Base-by-base conservation (phyloP, 2,113 vertebrate genomes). In the Platichthys flesus region DNA sequence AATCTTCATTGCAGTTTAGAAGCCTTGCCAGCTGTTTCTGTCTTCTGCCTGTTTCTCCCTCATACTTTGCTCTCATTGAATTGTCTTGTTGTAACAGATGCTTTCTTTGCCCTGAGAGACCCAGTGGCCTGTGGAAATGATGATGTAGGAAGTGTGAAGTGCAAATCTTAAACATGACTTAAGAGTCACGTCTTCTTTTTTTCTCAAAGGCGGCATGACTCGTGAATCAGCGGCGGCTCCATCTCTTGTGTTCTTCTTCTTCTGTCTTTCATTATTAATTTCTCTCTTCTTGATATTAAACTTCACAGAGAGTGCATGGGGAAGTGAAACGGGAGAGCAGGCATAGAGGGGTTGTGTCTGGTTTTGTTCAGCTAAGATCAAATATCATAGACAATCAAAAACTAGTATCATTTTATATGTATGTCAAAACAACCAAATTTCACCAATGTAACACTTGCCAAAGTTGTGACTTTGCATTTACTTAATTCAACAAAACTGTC, bases 21-120 rank as follows among this genome's bases (percentile, higher is more conserved):
- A 64, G 56, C 60, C 68, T 55, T 24, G 51, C 71, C 88, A 88
- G 83, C 84, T 92, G 89, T 84, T 85, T 57, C 45, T 37, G 35
- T 74, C 55, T 64, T 60, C 62, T 57, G 42, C 40, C 49, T 69
- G 9, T 23, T 24, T 64, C 58, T 72, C 59, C 58, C 56, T 45
- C n/a, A 10, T 55, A 26, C 21, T 7, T 20, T 55, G 35, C 57
- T 71, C 55, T 57, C 45, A 42, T 79, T 81, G 42, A 61, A 23
- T 83, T 73, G 58, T 74, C 28, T 71, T 69, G 37, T 68, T 61
- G 55, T 68, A 82, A 62, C 85, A 90, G 81, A 87, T 88, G 83
- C 79, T 83, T 56, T 47, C n/a, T 55, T 79, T 70, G 42, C 71
- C 71, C 31, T 78, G 45, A 85, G 49, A 85, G 15, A 75, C 79